Evolutionary conservation across 2,888 invertebrate species (phyloP), one percentile per base, ranked within the genome.

Genomic region (Troides aeacus): DNA sequence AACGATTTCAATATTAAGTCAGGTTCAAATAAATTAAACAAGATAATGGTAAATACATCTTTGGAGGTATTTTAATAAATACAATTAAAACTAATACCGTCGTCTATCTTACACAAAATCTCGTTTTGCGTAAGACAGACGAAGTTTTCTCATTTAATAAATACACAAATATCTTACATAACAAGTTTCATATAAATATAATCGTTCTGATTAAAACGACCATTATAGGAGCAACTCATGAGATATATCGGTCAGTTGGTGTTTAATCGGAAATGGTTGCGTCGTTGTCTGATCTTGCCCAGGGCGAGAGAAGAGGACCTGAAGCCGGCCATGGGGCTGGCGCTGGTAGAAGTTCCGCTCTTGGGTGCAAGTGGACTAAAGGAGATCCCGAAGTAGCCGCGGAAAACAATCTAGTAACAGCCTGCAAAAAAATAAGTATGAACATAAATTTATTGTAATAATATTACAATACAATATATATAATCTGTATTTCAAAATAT

Each of bases 241-340:
- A 24, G 18, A 30, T 5, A 5, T 60, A 36, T 59, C 24, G n/a
- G 6, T 18, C 23, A 30, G 42, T 56, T 50, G 7, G 21, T 56
- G 2, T n/a, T 77, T 85, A 92, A 73, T 91, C 87, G 2, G 89
- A 82, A 36, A 91, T 88, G 4, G 84, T 81, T 1, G 87, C 87
- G 5, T 90, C 92, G 73, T 90, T 86, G 78, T 91, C 92, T 24
- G 92, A 91, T 75, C 92, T 82, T 17, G 76, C 92, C 92, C 92
- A 92, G 2, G 92, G 91, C 0, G 91, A 90, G 3, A 90, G 79
- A 0, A 87, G 81, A 1, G 92, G 92, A 1, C 86, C 91, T 8
- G 89, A 83, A 0, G 89, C 87, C 0, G 89, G 86, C 91, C 90
- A 91, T 18, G 90, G 86, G 0, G 84, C 84, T 0, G 91, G 90